Percentiles rank a stretch among this genome's conserved stretches.
These are phyloP conservation scores for Drosophila prolongata DNA, from an alignment of 2,888 invertebrate species.

Conservation along the genomic window DNA sequence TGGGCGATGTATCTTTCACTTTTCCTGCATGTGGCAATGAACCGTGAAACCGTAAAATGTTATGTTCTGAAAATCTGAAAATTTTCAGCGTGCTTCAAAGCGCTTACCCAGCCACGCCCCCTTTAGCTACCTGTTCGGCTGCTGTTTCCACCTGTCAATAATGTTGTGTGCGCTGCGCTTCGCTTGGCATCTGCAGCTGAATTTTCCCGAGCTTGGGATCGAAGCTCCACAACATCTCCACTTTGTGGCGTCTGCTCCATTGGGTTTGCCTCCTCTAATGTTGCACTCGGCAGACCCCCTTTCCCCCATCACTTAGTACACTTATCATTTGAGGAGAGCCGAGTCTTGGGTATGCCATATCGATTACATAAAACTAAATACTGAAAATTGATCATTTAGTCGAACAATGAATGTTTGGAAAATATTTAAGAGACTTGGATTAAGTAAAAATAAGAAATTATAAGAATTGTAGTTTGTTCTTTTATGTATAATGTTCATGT, in stretches of 20 bases:
- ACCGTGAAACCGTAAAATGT: constrained; percentile 82
- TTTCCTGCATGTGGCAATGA: constrained; percentile 78
- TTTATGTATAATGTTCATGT: too few species aligned
- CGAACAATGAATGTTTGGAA: too few species aligned
- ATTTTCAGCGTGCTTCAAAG: constrained; percentile 79
- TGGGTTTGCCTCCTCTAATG: constrained; percentile 2
- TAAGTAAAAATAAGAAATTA: background rate
- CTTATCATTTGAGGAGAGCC: constrained; percentile 4
- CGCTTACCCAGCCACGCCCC: constrained; percentile 34
- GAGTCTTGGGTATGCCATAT: constrained; percentile 23
- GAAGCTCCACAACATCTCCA: constrained; percentile 26
- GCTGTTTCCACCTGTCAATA: constrained; percentile 48
- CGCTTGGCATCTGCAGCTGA: constrained; percentile 49
- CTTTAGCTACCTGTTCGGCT: constrained; percentile 34
- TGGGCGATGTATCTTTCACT: constrained; percentile 69
- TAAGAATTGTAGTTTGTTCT: too few species aligned
- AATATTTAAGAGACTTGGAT: too few species aligned
- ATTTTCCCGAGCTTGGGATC: constrained; percentile 38
- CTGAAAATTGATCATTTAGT: constrained; percentile 27
- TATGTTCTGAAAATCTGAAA: constrained; percentile 81
- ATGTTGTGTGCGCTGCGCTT: constrained; percentile 41
- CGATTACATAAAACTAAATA: constrained; percentile 23
- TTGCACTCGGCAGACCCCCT: background rate
- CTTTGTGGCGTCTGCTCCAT: constrained; percentile 41
- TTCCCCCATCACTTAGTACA: background rate